A percentile compares a stretch with the other conserved stretches of the same genome.
Evolutionary conservation across 2,797 vertebrate species (phyloP).

Genomic region (Malurus leucopterus): DNA sequence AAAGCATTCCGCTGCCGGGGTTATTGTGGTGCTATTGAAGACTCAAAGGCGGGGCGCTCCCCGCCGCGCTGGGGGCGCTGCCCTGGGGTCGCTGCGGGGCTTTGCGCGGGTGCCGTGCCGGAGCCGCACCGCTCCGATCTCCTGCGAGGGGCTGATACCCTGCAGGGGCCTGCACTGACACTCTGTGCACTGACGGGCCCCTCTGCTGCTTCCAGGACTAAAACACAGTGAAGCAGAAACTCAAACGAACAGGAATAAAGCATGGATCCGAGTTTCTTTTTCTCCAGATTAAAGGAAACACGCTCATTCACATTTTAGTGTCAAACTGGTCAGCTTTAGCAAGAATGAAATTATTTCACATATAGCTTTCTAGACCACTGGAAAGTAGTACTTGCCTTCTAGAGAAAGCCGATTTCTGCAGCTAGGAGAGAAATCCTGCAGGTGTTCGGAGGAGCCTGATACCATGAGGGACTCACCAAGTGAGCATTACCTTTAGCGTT

Average conservation of each 20-base stretch:
- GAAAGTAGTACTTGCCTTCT: neutral
- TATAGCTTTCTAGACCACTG: neutral
- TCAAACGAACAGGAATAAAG: neutral
- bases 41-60: neutral
- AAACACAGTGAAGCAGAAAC: neutral
- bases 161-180: neutral
- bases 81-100: neutral
- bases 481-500: neutral
- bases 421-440: neutral
- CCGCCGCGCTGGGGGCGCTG: neutral
- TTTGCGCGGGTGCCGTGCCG: neutral
- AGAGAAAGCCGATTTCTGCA: neutral
- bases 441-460: no score
- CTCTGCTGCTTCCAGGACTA: no score
- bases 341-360: neutral
- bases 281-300: neutral
- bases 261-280: neutral
- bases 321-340: neutral
- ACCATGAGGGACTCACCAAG: neutral
- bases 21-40: neutral
- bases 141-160: neutral
- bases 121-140: rapidly evolving
- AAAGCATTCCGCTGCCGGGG: neutral
- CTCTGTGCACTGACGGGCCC: neutral
- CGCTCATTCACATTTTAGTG: neutral